Conservation (phyloP, 1,140 invertebrate species). For the Tetranychus urticae region DNA sequence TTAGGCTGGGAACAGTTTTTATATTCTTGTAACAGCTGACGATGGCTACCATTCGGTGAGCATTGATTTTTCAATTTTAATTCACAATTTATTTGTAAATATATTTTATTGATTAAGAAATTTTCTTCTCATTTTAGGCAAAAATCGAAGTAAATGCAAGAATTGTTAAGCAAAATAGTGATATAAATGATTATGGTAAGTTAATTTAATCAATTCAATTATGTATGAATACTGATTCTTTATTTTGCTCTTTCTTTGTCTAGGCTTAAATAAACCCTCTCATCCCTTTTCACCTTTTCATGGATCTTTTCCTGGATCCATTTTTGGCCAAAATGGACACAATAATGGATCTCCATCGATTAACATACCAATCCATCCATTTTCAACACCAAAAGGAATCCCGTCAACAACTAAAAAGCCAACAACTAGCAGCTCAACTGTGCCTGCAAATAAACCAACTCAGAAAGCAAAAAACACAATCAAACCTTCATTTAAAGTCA, state of each 20-base stretch:
- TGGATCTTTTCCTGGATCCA: not conserved
- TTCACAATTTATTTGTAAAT: not conserved
- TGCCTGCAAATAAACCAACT: too few relatives aligned
- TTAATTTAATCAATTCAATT: not conserved
- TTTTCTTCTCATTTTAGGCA: not conserved
- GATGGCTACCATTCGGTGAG: slow-evolving; percentile 13
- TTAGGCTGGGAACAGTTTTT: slow-evolving; percentile 12
- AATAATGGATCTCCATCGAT: not conserved
- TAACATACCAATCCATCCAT: not conserved
- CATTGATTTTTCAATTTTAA: not conserved
- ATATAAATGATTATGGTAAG: not conserved
- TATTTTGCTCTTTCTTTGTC: not conserved
- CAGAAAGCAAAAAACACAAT: too few relatives aligned
- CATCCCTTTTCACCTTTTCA: not conserved
- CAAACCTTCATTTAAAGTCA: too few relatives aligned
- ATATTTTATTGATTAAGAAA: not conserved
- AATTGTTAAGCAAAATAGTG: not conserved
- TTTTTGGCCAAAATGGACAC: not conserved
- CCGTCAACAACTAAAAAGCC: not conserved
- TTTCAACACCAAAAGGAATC: not conserved
- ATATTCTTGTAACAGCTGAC: slow-evolving; percentile 11
- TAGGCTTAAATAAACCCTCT: not conserved
- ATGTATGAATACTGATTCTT: not conserved
- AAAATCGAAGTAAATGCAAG: not conserved
- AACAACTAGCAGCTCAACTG: too few relatives aligned